phyloP scores from a whole-genome alignment of 2,888 invertebrate species.

The Chrysotoxum bicinctum region DNA sequence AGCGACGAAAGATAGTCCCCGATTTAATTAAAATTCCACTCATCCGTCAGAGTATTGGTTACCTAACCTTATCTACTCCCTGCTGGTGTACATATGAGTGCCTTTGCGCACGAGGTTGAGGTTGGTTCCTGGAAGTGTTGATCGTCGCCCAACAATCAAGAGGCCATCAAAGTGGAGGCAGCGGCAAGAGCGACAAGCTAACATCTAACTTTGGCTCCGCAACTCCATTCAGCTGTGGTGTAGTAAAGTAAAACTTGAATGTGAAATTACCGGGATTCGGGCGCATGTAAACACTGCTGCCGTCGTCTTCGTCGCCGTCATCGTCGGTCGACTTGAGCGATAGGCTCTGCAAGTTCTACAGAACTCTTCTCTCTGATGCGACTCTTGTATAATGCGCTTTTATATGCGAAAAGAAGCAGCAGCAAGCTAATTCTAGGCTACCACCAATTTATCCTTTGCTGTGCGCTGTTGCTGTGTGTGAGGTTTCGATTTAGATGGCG shows the following conservation, averaged over 20 bases:
- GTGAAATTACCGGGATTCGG: conserved; percentile 60
- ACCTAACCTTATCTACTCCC: not conserved
- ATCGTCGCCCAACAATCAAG: conserved; percentile 44
- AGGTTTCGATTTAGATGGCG: conserved; percentile 47
- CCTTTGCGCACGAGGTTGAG: not conserved
- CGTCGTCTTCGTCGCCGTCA: conserved; percentile 3
- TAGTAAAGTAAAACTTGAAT: conserved; percentile 39
- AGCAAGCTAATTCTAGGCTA: conserved; percentile 62
- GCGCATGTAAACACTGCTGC: conserved; percentile 61
- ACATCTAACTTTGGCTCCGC: conserved; percentile 40
- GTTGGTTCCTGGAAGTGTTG: conserved; percentile 54
- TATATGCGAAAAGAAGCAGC: conserved; percentile 45
- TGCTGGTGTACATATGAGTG: not conserved
- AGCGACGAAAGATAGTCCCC: conserved; percentile 69
- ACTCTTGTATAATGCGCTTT: conserved; percentile 41
- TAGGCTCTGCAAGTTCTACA: conserved; percentile 1
- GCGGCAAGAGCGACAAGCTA: conserved; percentile 33
- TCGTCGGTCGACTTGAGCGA: conserved; percentile 41
- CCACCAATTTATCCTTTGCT: conserved; percentile 62
- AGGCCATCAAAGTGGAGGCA: conserved; percentile 20
- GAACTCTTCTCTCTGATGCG: not conserved
- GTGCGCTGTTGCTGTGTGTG: conserved; percentile 37
- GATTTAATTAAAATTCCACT: conserved; percentile 70
- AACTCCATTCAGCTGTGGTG: not conserved
- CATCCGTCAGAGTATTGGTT: conserved; percentile 22